Evolutionary conservation across 2,113 vertebrate species (phyloP).

Genomic region (Marmota monax): DNA sequence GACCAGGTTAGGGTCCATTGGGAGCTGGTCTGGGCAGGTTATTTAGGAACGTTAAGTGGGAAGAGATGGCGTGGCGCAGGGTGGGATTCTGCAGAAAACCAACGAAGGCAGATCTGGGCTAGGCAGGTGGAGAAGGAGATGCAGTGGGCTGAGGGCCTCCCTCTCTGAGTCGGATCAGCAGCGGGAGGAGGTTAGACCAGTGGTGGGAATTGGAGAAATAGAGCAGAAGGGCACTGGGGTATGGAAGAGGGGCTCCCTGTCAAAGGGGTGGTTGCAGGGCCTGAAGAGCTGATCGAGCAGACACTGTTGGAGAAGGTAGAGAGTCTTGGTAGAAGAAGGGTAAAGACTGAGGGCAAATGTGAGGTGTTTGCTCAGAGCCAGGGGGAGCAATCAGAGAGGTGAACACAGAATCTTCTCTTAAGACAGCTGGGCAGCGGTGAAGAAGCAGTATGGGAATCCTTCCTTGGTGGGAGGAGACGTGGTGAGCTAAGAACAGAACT

Average conservation of each 20-base stretch:
- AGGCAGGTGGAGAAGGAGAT: neutral
- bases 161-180: no score
- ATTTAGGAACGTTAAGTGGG: neutral
- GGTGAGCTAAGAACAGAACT: neutral
- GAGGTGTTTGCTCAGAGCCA: no score
- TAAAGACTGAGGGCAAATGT: no score
- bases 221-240: neutral
- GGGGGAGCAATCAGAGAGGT: no score
- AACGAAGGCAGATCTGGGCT: no score
- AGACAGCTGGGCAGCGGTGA: neutral
- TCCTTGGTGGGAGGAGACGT: neutral
- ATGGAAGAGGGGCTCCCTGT: no score
- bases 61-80: neutral
- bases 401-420: no score
- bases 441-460: neutral
- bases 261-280: no score
- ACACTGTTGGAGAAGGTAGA: neutral
- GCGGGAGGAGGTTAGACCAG: neutral
- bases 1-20: rapidly evolving
- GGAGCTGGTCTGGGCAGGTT: neutral
- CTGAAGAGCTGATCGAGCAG: neutral
- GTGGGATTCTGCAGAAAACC: no score
- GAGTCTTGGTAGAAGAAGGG: neutral
- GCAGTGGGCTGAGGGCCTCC: no score
- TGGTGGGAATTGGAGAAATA: no score